A percentile compares a stretch with the other conserved stretches of the same genome.
phyloP scores from a whole-genome alignment of 2,797 vertebrate genomes.

The Bradypus variegatus region DNA sequence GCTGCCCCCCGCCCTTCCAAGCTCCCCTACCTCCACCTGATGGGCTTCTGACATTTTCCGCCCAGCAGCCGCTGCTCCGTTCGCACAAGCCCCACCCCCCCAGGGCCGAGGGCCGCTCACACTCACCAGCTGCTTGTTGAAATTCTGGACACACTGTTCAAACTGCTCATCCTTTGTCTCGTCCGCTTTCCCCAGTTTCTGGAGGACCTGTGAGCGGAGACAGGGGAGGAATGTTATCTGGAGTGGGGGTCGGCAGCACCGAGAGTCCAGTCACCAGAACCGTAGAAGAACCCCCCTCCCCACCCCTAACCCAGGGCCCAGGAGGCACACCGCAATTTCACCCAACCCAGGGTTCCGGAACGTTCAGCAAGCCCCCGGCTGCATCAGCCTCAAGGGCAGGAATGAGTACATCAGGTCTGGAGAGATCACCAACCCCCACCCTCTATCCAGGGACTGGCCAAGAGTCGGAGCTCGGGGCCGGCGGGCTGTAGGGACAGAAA shows the following conservation, averaged over 20 bases:
- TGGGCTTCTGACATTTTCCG: not conserved
- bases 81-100: not conserved
- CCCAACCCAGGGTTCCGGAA: not conserved
- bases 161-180: constrained; percentile 98
- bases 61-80: not conserved
- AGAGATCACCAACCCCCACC: too few relatives aligned
- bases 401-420: too few relatives aligned
- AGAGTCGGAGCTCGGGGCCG: not conserved
- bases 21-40: not conserved
- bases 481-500: not conserved
- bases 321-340: accelerated
- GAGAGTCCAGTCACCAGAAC: not conserved
- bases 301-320: not conserved
- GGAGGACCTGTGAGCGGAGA: constrained; percentile 83
- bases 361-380: not conserved
- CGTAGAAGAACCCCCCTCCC: not conserved
- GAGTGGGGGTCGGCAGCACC: not conserved
- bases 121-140: constrained; percentile 97
- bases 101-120: not conserved
- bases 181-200: constrained; percentile 98
- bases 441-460: not conserved
- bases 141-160: constrained; percentile 97
- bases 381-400: not conserved
- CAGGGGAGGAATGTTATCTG: not conserved
- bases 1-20: not conserved